Evolutionary conservation across 2,888 invertebrate species (phyloP).

Genomic region (Pristionchus exspectatus): DNA sequence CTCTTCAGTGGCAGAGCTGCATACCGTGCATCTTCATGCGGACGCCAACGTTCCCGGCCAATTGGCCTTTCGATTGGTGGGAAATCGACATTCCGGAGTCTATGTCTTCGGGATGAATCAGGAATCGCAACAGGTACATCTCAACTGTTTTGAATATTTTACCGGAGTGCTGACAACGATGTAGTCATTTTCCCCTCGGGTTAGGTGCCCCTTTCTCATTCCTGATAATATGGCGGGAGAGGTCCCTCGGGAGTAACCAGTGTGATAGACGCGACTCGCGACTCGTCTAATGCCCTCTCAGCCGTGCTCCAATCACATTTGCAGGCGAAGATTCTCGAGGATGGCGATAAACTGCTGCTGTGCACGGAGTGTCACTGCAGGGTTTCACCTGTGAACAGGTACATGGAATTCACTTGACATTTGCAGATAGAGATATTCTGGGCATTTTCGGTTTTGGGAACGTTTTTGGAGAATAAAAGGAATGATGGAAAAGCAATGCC

Average conservation of each 20-base stretch:
- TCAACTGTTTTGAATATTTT: background rate
- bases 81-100: slow-evolving; percentile 32
- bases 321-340: slow-evolving; percentile 53
- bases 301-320: background rate
- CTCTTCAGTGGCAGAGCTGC: slow-evolving; percentile 43
- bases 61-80: slow-evolving; percentile 52
- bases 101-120: slow-evolving; percentile 52
- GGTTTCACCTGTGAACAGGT: slow-evolving; percentile 56
- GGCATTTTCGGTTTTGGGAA: too few species aligned
- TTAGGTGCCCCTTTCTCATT: background rate
- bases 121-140: slow-evolving; percentile 49
- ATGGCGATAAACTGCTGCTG: slow-evolving; percentile 50
- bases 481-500: background rate
- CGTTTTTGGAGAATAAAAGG: background rate
- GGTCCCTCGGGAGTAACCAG: background rate
- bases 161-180: background rate
- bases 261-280: background rate
- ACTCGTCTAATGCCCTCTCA: background rate
- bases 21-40: slow-evolving; percentile 53
- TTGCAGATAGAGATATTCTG: background rate
- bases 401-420: too few species aligned
- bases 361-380: slow-evolving; percentile 48
- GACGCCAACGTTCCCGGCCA: slow-evolving; percentile 44
- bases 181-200: background rate
- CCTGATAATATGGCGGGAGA: background rate